Evolutionary conservation across 2,888 invertebrate genomes (phyloP).

Genomic region (Anaspis maculata): DNA sequence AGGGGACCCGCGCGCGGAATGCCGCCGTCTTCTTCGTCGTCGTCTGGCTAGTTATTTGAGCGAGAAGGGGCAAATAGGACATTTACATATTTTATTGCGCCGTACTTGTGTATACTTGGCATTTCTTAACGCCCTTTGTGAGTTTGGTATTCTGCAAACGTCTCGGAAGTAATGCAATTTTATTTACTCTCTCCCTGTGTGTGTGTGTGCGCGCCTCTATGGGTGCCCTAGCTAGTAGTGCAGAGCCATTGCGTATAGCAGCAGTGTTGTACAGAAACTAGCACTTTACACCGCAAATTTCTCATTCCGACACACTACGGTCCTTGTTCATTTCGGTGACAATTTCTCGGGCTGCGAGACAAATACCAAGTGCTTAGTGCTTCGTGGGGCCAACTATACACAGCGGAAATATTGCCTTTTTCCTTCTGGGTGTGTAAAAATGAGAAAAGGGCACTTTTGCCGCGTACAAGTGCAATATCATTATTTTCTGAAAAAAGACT

Average conservation of each 20-base stretch:
- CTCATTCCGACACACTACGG: neutral
- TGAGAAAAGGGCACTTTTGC: too few relatives aligned
- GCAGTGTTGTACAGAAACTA: conserved; percentile 7
- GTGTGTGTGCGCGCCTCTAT: neutral
- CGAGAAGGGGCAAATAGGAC: conserved; percentile 31
- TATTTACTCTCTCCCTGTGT: conserved; percentile 23
- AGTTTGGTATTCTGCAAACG: conserved; percentile 24
- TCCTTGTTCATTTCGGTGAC: neutral
- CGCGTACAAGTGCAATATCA: too few relatives aligned
- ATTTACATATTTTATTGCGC: conserved; percentile 36
- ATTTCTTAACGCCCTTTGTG: conserved; percentile 23
- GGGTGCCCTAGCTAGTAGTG: too few relatives aligned
- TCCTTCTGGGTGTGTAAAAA: too few relatives aligned
- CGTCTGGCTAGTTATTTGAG: conserved; percentile 28
- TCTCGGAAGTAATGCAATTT: conserved; percentile 25
- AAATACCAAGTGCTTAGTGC: too few relatives aligned
- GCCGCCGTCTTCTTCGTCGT: conserved; percentile 10
- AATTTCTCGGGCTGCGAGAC: neutral
- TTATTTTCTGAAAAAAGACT: too few relatives aligned
- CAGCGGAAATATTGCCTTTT: too few relatives aligned
- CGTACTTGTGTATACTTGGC: conserved; percentile 23
- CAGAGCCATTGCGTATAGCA: conserved; percentile 1
- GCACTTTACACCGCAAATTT: conserved; percentile 7
- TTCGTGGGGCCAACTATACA: too few relatives aligned
- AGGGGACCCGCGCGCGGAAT: conserved; percentile 18